These are phyloP conservation scores for Carposina sasakii DNA, from an alignment of 1,140 invertebrate species.

Conservation along the genomic window DNA sequence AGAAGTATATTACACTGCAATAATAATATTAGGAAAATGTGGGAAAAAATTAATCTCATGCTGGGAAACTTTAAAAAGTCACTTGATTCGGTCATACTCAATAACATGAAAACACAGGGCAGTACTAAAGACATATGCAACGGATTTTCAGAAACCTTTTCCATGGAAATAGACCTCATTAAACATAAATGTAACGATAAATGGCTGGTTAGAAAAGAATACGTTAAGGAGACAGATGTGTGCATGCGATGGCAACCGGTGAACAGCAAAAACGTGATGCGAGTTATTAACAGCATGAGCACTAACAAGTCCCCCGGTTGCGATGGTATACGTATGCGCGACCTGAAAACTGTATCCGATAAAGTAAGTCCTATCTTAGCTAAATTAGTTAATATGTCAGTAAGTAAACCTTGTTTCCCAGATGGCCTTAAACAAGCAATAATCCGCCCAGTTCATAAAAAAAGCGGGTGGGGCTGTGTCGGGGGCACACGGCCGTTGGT, in stretches of 20 bases:
- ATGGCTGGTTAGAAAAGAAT: background rate
- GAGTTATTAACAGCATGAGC: too few species aligned
- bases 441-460: too few species aligned
- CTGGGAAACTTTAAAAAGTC: background rate
- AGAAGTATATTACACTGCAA: background rate
- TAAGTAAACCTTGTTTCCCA: too few species aligned
- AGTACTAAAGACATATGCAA: background rate
- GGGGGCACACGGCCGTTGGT: too few species aligned
- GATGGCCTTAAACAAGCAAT: too few species aligned
- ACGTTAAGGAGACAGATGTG: background rate
- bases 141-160: background rate
- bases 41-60: background rate
- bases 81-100: background rate
- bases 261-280: background rate
- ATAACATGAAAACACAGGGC: background rate
- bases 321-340: too few species aligned
- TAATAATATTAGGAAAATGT: background rate
- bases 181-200: constrained; percentile 5
- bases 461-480: too few species aligned
- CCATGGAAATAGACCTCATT: background rate
- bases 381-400: too few species aligned
- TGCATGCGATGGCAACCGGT: background rate
- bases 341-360: too few species aligned
- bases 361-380: too few species aligned
- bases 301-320: too few species aligned